Evolutionary conservation across 2,113 vertebrate species (phyloP).

Genomic region (Mystacornis crossleyi): DNA sequence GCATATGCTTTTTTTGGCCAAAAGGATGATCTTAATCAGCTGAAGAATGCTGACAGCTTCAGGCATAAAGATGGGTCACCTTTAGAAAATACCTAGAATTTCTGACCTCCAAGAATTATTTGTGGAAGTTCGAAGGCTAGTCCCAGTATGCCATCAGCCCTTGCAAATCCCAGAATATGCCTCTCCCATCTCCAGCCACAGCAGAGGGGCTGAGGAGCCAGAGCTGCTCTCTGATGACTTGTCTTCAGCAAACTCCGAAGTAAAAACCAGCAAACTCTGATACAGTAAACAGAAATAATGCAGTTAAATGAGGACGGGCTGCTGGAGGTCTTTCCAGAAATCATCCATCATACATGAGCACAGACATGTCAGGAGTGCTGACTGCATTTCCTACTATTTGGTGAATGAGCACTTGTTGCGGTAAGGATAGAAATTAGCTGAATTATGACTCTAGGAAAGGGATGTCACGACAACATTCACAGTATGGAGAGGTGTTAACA

Average conservation of each 20-base stretch:
- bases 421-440: background rate
- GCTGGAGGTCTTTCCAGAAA: background rate
- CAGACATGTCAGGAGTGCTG: accelerated
- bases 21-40: background rate
- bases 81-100: conserved; percentile 4
- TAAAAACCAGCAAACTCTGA: background rate
- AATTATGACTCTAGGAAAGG: background rate
- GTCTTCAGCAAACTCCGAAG: background rate
- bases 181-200: background rate
- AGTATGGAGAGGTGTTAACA: background rate
- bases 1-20: background rate
- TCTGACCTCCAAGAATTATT: background rate
- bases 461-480: background rate
- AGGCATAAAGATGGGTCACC: background rate
- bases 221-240: background rate
- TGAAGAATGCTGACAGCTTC: background rate
- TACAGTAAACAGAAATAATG: background rate
- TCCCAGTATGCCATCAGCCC: background rate
- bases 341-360: background rate
- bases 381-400: background rate
- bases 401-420: background rate
- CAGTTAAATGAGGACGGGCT: background rate
- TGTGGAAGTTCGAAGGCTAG: background rate
- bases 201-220: background rate
- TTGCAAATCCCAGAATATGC: background rate